phyloP scores from a whole-genome alignment of 2,888 invertebrate genomes.

The Drosophila putrida region DNA sequence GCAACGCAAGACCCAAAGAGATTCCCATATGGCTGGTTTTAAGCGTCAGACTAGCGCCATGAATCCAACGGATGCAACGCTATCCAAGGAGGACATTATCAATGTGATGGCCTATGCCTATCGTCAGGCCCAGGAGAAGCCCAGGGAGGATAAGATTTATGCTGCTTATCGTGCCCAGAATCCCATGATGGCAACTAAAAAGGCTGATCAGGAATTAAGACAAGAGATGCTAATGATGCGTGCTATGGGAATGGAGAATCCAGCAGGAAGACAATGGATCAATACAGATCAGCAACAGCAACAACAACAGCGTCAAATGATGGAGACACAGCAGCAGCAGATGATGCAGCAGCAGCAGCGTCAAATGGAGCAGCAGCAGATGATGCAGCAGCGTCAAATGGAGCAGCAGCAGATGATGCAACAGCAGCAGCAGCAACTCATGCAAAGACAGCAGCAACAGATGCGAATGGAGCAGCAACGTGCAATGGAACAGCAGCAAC shows the following conservation, averaged over 20 bases:
- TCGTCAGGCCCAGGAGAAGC: slow-evolving; percentile 59
- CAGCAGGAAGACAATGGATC: slow-evolving; percentile 11
- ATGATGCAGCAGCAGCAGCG: neutral
- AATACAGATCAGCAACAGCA: neutral
- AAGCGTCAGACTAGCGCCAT: slow-evolving; percentile 66
- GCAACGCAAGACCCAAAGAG: slow-evolving; percentile 45
- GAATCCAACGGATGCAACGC: slow-evolving; percentile 1
- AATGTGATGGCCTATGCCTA: slow-evolving; percentile 80
- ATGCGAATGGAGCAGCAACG: slow-evolving; percentile 5
- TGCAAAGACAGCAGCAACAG: slow-evolving; percentile 10
- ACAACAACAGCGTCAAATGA: neutral
- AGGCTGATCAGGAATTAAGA: slow-evolving; percentile 18
- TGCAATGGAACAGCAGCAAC: slow-evolving; percentile 21
- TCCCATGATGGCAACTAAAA: neutral
- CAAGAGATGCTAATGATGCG: slow-evolving; percentile 19
- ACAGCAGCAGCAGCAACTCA: slow-evolving; percentile 1
- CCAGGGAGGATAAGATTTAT: slow-evolving; percentile 46
- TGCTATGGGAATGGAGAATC: slow-evolving; percentile 5
- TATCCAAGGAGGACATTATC: slow-evolving; percentile 76
- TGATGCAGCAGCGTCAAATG: slow-evolving; percentile 1
- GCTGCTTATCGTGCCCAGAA: slow-evolving; percentile 42
- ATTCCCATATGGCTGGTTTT: neutral
- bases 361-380: slow-evolving; percentile 12
- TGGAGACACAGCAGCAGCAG: neutral
- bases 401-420: slow-evolving; percentile 22